Evolutionary conservation across 2,113 vertebrate genomes (phyloP).

Genomic region (Todiramphus chloris): DNA sequence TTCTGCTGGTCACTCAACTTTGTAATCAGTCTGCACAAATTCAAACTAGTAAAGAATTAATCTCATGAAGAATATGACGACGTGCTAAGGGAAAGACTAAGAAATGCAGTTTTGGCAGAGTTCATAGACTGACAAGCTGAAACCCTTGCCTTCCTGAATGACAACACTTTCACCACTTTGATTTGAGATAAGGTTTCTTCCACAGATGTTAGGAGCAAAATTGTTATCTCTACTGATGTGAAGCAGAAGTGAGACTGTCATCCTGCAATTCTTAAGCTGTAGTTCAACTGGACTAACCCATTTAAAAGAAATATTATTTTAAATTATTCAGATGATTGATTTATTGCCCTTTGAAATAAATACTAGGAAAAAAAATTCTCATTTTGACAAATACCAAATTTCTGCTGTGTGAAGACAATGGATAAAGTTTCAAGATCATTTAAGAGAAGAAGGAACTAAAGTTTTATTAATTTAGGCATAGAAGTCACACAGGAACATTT

Average conservation of each 20-base stretch:
- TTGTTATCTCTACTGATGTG: not conserved
- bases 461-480: not conserved
- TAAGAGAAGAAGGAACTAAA: not conserved
- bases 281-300: not conserved
- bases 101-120: not conserved
- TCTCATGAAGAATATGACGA: not conserved
- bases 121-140: not conserved
- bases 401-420: not conserved
- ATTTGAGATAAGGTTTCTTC: not conserved
- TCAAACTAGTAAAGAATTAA: not conserved
- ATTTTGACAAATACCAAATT: not conserved
- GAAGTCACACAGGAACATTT: not conserved
- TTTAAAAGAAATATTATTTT: not conserved
- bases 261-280: not conserved
- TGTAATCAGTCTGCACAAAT: not conserved
- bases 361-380: not conserved
- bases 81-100: not conserved
- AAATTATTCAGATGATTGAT: not conserved
- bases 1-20: not conserved
- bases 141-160: not conserved
- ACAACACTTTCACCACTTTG: not conserved
- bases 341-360: not conserved
- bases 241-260: not conserved
- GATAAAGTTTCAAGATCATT: not conserved
- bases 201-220: not conserved